These are phyloP conservation scores for Panagrolaimus sp. DNA, from an alignment of 1,140 invertebrate genomes.

Conservation along the genomic window DNA sequence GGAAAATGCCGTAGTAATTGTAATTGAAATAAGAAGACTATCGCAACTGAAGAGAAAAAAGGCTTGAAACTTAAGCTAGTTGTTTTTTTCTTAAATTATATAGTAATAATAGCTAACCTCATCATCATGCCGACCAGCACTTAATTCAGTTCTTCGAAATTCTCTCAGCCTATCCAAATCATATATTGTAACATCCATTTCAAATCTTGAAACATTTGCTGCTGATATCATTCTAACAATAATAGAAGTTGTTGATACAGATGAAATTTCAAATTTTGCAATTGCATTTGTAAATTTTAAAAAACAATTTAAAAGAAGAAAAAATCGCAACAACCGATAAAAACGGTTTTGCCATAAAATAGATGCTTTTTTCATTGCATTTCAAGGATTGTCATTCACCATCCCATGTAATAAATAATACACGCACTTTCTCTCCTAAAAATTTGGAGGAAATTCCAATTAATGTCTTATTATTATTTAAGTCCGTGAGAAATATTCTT, in stretches of 20 bases:
- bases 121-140: background rate
- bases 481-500: too few species aligned
- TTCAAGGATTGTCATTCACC: background rate
- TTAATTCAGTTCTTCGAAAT: background rate
- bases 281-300: background rate
- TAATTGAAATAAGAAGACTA: too few species aligned
- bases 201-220: background rate
- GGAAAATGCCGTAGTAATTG: too few species aligned
- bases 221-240: constrained; percentile 7
- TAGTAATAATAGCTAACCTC: background rate
- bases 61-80: too few species aligned
- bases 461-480: too few species aligned
- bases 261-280: background rate
- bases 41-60: too few species aligned
- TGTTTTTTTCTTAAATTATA: too few species aligned
- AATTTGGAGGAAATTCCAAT: too few species aligned
- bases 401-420: too few species aligned
- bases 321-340: constrained; percentile 1
- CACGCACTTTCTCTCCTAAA: too few species aligned
- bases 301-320: background rate
- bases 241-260: background rate
- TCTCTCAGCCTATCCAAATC: background rate
- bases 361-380: constrained; percentile 3
- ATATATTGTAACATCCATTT: constrained; percentile 7
- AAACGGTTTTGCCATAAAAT: constrained; percentile 4